Evolutionary conservation across 2,888 invertebrate genomes (phyloP).

Genomic region (Dorcus hopei): DNA sequence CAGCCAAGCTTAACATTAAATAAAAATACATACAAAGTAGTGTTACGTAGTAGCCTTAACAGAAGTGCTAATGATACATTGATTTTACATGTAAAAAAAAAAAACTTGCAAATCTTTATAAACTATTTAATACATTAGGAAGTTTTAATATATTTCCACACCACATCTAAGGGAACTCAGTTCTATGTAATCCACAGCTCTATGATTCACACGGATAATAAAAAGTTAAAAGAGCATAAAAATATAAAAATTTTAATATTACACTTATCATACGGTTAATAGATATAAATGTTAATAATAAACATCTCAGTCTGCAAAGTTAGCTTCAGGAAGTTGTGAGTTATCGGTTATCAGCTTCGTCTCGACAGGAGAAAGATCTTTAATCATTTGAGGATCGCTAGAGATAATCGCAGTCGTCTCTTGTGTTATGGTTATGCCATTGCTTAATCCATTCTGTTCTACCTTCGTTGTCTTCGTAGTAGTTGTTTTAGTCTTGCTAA

Average conservation of each 20-base stretch:
- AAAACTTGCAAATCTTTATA: slow-evolving; percentile 3
- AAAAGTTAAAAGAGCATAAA: slow-evolving; percentile 33
- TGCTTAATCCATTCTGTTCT: slow-evolving; percentile 38
- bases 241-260: slow-evolving; percentile 42
- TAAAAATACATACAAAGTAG: slow-evolving; percentile 35
- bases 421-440: slow-evolving; percentile 21
- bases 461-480: slow-evolving; percentile 30
- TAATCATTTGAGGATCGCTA: slow-evolving; percentile 35
- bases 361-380: slow-evolving; percentile 47
- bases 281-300: slow-evolving; percentile 26
- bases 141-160: slow-evolving; percentile 7
- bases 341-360: slow-evolving; percentile 42
- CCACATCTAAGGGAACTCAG: slow-evolving; percentile 2
- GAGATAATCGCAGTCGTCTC: slow-evolving; percentile 19
- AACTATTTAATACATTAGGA: slow-evolving; percentile 4
- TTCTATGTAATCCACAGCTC: slow-evolving; percentile 39
- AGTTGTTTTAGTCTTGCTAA: slow-evolving; percentile 23
- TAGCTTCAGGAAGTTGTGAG: slow-evolving; percentile 35
- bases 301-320: slow-evolving; percentile 41
- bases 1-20: slow-evolving; percentile 39
- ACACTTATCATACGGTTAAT: slow-evolving; percentile 24
- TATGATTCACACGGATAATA: slow-evolving; percentile 39
- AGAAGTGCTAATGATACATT: slow-evolving; percentile 14
- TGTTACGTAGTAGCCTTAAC: slow-evolving; percentile 13
- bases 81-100: slow-evolving; percentile 8